Evolutionary conservation across 2,797 vertebrate genomes (phyloP).

Genomic region (Lepilemur ruficaudatus): DNA sequence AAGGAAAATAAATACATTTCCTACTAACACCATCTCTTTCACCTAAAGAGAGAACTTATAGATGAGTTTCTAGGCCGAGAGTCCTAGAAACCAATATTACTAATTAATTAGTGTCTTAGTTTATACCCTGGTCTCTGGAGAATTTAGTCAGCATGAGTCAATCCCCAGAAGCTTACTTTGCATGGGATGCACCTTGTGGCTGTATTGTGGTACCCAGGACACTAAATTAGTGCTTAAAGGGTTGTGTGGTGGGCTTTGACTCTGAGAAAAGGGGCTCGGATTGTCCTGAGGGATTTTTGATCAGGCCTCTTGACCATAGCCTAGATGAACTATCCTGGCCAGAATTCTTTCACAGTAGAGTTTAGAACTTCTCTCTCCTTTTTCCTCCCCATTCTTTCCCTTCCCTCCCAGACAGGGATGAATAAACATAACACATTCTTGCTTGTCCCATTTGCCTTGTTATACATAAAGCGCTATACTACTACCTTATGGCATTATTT

Average conservation of each 20-base stretch:
- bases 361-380: not conserved
- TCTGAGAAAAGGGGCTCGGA: not conserved
- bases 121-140: not conserved
- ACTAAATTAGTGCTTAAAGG: not conserved
- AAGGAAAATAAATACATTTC: not conserved
- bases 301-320: not conserved
- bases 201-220: not conserved
- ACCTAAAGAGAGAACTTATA: conserved; percentile 35
- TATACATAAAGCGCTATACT: not conserved
- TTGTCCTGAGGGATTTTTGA: not conserved
- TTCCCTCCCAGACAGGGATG: not conserved
- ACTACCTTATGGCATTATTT: not conserved
- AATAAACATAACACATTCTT: not conserved
- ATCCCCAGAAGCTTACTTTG: not conserved
- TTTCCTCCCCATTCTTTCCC: not conserved
- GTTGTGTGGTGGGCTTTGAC: not conserved
- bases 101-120: not conserved
- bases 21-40: not conserved
- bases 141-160: not conserved
- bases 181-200: not conserved
- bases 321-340: not conserved
- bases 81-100: not conserved
- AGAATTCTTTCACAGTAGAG: not conserved
- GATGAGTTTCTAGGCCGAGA: not conserved
- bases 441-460: not conserved